phyloP scores from a whole-genome alignment of 2,888 invertebrate species.

The Rapana venosa region DNA sequence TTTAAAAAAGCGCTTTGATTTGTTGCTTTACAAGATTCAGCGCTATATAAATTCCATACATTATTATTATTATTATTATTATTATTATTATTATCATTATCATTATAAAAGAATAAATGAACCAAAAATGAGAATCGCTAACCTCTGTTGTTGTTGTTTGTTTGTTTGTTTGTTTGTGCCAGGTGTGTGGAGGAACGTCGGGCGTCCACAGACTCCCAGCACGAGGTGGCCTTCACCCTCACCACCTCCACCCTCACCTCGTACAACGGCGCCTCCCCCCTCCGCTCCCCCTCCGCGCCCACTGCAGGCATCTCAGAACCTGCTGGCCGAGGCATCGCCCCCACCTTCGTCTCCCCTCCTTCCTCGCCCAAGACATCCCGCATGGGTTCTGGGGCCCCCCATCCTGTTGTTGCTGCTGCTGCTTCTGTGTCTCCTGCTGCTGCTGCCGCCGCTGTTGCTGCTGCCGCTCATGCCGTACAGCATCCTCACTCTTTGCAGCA shows the following conservation, averaged over 20 bases:
- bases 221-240: constrained; percentile 54
- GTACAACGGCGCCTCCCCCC: constrained; percentile 66
- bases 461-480: constrained; percentile 48
- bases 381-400: background rate
- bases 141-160: no score
- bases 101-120: no score
- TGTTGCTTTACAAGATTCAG: no score
- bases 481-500: constrained; percentile 47
- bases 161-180: no score
- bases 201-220: constrained; percentile 56
- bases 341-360: constrained; percentile 75
- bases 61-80: no score
- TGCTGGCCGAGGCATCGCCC: background rate
- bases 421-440: background rate
- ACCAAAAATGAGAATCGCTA: no score
- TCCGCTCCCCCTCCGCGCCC: constrained; percentile 51
- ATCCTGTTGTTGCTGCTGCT: background rate
- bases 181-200: constrained; percentile 51
- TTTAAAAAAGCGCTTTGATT: no score
- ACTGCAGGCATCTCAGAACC: constrained; percentile 46
- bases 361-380: constrained; percentile 74
- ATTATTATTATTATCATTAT: no score
- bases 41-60: no score
- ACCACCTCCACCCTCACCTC: constrained; percentile 70
- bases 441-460: background rate